Percentiles rank a stretch among this genome's conserved stretches.
These are phyloP conservation scores for Macropus fuliginosus DNA, from an alignment of 2,797 vertebrate species.

Conservation along the genomic window DNA sequence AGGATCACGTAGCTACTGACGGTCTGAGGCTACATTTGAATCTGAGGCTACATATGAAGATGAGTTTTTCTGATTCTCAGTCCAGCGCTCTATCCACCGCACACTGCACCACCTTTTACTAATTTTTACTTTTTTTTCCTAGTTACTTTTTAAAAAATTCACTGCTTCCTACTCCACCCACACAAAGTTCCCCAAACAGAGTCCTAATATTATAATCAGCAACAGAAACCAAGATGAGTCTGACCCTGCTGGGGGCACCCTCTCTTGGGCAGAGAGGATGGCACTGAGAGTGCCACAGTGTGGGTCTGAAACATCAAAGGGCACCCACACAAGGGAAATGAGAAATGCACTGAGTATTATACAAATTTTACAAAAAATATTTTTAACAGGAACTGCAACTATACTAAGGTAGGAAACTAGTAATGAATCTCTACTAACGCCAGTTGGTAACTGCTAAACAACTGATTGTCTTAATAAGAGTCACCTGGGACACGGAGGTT, in stretches of 20 bases:
- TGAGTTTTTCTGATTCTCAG: not conserved
- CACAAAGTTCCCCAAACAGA: no score
- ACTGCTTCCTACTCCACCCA: not conserved
- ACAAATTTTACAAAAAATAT: not conserved
- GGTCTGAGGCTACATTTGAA: not conserved
- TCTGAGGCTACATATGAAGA: not conserved
- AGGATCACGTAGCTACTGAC: not conserved
- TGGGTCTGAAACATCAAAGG: not conserved
- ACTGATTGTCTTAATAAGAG: not conserved
- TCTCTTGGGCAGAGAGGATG: not conserved
- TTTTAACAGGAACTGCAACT: not conserved
- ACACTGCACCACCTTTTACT: not conserved
- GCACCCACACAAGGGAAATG: not conserved
- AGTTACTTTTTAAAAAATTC: not conserved
- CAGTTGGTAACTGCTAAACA: not conserved
- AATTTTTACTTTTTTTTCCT: not conserved
- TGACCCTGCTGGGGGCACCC: no score
- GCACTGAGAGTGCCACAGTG: not conserved
- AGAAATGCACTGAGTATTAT: not conserved
- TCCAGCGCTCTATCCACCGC: not conserved
- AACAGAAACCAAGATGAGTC: not conserved
- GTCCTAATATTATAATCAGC: no score
- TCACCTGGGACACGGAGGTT: not conserved
- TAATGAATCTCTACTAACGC: not conserved
- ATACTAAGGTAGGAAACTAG: not conserved